Evolutionary conservation across 2,113 vertebrate species (phyloP), one percentile per base, ranked within the genome.

Genomic region (Prinia subflava): DNA sequence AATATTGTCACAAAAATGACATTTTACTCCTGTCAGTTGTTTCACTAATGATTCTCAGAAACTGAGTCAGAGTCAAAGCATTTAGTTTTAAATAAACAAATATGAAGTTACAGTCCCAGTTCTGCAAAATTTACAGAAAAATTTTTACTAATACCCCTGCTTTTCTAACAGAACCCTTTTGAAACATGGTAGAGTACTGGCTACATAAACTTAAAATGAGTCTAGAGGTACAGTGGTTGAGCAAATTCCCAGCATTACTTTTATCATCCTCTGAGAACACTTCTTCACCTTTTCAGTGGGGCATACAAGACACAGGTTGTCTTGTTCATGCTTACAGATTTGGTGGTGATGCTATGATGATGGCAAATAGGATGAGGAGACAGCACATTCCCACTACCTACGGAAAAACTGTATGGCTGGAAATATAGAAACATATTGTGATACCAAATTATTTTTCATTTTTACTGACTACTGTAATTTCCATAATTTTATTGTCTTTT

Each of bases 281-380:
- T 57, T 25, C 25, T 53, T 65, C 6, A 2, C 1, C 0, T 57
- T 75, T 13, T n/a, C 15, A 31, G 4, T 7, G 0, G 0, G 42
- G 7, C 1, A 1, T n/a, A 19, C 11, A 25, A 24, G 21, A 46
- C 22, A 27, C 18, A 42, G 42, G 6, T 49, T 84, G 27, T 65
- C 74, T 39, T 35, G 12, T 42, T 63, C 4, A 5, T 25, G 25
- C 25, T 70, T 62, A 60, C 10, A 57, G 25, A 35, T 55, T 83
- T 49, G 75, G 13, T 83, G 50, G 11, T 60, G 46, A 64, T 28
- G 27, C 9, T 50, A 2, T 22, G 30, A 25, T 47, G 28, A 41
- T 55, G 71, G 31, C 28, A 81, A 75, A 75, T 1, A 0, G 8
- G 33, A 24, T 46, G 63, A 69, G 64, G 74, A 47, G 23, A 27